Base-by-base conservation (phyloP, 2,113 vertebrate species). In the Notarius quadriscutis region DNA sequence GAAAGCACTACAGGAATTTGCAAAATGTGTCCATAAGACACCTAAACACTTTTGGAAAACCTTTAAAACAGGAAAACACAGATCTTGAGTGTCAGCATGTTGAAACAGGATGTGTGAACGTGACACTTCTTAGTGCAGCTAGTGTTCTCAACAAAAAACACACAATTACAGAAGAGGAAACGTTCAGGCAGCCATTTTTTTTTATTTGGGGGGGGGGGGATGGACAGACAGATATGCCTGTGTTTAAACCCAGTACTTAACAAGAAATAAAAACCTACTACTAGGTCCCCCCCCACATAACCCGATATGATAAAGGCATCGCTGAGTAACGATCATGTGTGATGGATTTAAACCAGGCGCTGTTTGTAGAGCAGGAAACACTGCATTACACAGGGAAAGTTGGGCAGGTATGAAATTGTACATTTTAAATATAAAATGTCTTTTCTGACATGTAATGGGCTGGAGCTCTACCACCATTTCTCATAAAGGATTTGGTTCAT, bases 401-500 rank as follows among this genome's bases (percentile, higher is more conserved):
- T 67, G 7, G n/a, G 30, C n/a, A 57, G 34, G 78, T 51, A 50
- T 22, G 48, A 65, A 80, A 86, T 34, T 86, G 60, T 86, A 62
- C 75, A 53, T 81, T 78, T 85, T 20, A 53, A 30, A 65, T 34
- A 34, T 34, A 34, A 86, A 86, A 41, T 25, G 27, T 48, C 15
- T 62, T 0, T 34, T 20, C n/a, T 79, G 84, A 27, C 48, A 34
- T 27, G n/a, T 15, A 20, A 65, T 25, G 2, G 27, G 34, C 55
- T 83, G 67, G 48, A 82, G 30, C 62, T 20, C 94, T 98, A 98
- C 98, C 98, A 99, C 98, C 98, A 99, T 89, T 99, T 99, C 94
- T 99, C 98, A 91, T 97, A 99, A 88, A 95, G 93, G 91, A 99
- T 95, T 90, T 91, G 94, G 88, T 97, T 94, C 89, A 90, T 94